Percentiles rank a stretch among this genome's conserved stretches.
Conservation (phyloP, 2,113 vertebrate genomes). For the Trichomycterus rosablanca region DNA sequence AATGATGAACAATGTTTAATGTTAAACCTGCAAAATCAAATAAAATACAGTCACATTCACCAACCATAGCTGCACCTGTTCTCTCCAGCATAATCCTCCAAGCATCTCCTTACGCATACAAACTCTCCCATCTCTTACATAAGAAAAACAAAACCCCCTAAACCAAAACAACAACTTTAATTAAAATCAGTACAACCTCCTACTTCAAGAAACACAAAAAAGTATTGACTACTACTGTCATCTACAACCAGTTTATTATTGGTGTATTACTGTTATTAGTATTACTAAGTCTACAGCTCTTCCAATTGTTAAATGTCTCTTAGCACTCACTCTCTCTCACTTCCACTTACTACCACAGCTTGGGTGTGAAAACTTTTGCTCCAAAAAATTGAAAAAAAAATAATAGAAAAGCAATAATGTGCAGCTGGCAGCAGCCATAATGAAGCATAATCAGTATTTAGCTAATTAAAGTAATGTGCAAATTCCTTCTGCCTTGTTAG, state of each 20-base stretch:
- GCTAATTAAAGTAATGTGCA: conserved; percentile 99
- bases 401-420: too few relatives aligned
- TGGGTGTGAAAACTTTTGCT: conserved; percentile 82
- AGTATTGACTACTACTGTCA: too few relatives aligned
- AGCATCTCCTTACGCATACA: conserved; percentile 47
- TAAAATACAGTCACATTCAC: conserved; percentile 54
- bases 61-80: conserved; percentile 53
- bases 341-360: conserved; percentile 76
- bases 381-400: conserved; percentile 94
- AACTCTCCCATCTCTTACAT: conserved; percentile 1
- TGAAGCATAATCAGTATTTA: conserved; percentile 99
- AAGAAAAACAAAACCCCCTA: neutral
- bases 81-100: conserved; percentile 63
- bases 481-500: conserved; percentile 94
- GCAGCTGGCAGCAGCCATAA: conserved; percentile 98
- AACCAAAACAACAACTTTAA: too few relatives aligned
- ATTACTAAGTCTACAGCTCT: too few relatives aligned
- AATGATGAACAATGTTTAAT: too few relatives aligned
- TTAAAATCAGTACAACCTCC: too few relatives aligned
- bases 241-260: too few relatives aligned
- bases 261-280: too few relatives aligned
- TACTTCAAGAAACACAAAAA: too few relatives aligned
- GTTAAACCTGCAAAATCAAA: too few relatives aligned
- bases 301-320: too few relatives aligned
- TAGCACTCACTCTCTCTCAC: conserved; percentile 67